Base-by-base conservation (phyloP, 2,888 invertebrate genomes). In the Trissoscelio sp. region DNA sequence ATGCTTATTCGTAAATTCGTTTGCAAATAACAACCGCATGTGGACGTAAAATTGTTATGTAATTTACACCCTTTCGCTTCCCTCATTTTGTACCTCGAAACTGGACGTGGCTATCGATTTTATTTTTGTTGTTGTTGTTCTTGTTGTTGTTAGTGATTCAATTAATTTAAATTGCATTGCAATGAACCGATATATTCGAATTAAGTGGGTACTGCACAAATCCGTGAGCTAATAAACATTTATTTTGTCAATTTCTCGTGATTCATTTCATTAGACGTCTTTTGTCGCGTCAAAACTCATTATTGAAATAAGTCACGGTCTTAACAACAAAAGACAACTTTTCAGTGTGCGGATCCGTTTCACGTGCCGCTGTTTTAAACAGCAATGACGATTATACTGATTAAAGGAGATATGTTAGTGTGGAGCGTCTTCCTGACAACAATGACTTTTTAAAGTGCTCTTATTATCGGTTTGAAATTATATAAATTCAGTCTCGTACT, bases 381-480 rank as follows among this genome's bases (percentile, higher is more conserved):
- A 31, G 48, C 46, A 34, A 53, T 53, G 16, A 24, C 28, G 51
- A 53, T 53, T 37, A 42, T 39, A 24, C 39, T 28, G 53, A 67
- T 46, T 67, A 67, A 67, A 67, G 66, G 39, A 51, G 66, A 67
- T 53, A 24, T 46, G 14, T 12, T 44, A n/a, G 44, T 44, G 44
- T 12, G 11, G 34, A 1, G 20, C 12, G 28, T n/a, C 18, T 31
- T 18, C 39, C 9, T 18, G 18, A 12, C 20, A 28, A 34, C 48
- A 46, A 64, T 51, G 48, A 46, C 39, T 66, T 48, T 66, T 66
- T 66, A 66, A 66, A 66, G 37, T 48, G 48, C 28, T 28, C 37
- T 37, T 51, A n/a, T 51, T 66, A 64, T 64, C 64, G 64, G 66
- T 51, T 24, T 6, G 31, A 37, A 51, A 66, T 4, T 46, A 39